These are phyloP conservation scores for Gymnocypris eckloni DNA, from an alignment of 2,797 vertebrate species.

Conservation along the genomic window DNA sequence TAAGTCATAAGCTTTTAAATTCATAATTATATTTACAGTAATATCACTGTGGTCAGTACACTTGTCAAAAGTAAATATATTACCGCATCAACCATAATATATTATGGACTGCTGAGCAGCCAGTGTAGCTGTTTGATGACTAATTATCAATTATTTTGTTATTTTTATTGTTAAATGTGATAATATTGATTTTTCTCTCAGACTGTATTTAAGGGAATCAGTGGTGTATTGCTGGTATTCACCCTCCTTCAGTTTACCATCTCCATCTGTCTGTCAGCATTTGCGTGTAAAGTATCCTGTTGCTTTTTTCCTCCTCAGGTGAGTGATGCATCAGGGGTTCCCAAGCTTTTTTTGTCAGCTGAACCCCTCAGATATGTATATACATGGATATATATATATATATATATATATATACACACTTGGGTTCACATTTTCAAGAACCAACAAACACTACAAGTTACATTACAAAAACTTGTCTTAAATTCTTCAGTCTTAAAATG, in stretches of 20 bases:
- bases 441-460: no score
- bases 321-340: not conserved
- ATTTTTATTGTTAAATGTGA: not conserved
- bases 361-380: not conserved
- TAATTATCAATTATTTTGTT: not conserved
- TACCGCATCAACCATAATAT: not conserved
- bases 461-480: no score
- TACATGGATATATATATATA: no score
- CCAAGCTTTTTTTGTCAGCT: not conserved
- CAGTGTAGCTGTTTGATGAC: not conserved
- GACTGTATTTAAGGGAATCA: not conserved
- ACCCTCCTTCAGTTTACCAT: not conserved
- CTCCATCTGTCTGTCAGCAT: constrained; percentile 19
- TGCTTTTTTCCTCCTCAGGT: not conserved
- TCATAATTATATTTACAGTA: not conserved
- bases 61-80: not conserved
- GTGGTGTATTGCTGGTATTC: not conserved
- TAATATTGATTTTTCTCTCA: not conserved
- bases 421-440: no score
- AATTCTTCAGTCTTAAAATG: no score
- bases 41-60: not conserved
- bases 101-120: not conserved
- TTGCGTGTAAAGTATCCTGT: not conserved
- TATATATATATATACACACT: no score
- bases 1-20: not conserved